These are phyloP conservation scores for Tenthredo amoena DNA, from an alignment of 2,888 invertebrate genomes.

Conservation along the genomic window DNA sequence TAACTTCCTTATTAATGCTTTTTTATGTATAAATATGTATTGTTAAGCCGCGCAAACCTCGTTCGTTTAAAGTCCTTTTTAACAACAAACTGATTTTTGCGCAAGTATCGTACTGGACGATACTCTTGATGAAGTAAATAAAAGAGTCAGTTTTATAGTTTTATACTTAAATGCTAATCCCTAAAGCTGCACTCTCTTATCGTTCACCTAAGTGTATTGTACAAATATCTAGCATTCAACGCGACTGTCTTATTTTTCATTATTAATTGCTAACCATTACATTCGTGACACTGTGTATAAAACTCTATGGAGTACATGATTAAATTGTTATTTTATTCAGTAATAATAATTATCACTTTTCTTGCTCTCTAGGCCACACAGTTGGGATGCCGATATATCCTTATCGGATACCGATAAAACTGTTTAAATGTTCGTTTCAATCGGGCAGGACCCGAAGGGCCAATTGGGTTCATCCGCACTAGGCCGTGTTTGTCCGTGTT, in stretches of 20 bases:
- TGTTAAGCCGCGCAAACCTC: constrained; percentile 74
- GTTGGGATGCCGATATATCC: constrained; percentile 72
- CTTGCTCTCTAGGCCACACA: constrained; percentile 78
- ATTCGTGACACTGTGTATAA: constrained; percentile 78
- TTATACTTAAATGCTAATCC: constrained; percentile 74
- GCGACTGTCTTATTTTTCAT: constrained; percentile 69
- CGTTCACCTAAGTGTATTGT: constrained; percentile 77
- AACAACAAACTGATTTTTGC: constrained; percentile 74
- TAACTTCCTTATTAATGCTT: constrained; percentile 77
- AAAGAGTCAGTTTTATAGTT: constrained; percentile 71
- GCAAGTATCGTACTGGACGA: constrained; percentile 56
- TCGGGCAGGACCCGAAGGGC: constrained; percentile 76
- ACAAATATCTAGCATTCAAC: constrained; percentile 77
- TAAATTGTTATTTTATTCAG: constrained; percentile 72
- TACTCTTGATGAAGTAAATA: constrained; percentile 71
- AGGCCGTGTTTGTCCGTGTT: constrained; percentile 71
- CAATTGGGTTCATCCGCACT: constrained; percentile 77
- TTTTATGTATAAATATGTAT: constrained; percentile 77
- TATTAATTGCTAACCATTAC: constrained; percentile 76
- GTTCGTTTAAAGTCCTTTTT: constrained; percentile 74
- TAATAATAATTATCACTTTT: constrained; percentile 77
- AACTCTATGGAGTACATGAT: constrained; percentile 78
- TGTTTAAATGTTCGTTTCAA: constrained; percentile 66
- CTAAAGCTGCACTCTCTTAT: constrained; percentile 77
- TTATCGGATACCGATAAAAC: constrained; percentile 66